phyloP scores from a whole-genome alignment of 2,797 vertebrate species.

The Macropus fuliginosus region DNA sequence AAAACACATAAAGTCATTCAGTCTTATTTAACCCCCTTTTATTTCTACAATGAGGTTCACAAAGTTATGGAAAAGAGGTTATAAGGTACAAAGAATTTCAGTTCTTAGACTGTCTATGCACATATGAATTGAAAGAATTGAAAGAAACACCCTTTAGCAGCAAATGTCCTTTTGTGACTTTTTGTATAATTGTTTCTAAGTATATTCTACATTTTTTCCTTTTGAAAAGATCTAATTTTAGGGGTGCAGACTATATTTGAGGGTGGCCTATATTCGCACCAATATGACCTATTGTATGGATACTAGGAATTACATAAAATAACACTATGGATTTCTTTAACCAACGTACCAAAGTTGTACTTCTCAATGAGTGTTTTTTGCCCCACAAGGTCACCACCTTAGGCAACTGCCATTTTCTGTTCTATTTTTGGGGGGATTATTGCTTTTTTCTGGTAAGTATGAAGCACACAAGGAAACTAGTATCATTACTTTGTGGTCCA shows the following conservation, averaged over 20 bases:
- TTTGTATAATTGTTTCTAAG: background rate
- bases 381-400: background rate
- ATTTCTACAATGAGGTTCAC: background rate
- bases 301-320: background rate
- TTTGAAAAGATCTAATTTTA: background rate
- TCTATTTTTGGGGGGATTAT: background rate
- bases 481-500: conserved; percentile 25
- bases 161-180: background rate
- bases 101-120: background rate
- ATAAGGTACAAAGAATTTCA: background rate
- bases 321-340: background rate
- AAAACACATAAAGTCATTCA: background rate
- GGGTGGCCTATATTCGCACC: background rate
- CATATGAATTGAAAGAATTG: no score
- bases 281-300: background rate
- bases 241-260: background rate
- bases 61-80: background rate
- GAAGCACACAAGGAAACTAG: background rate
- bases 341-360: background rate
- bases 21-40: background rate
- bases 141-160: background rate
- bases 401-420: background rate
- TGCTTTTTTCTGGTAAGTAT: background rate
- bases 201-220: background rate
- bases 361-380: background rate